These are phyloP conservation scores for Conus betulinus DNA, from an alignment of 1,140 invertebrate genomes.

Conservation along the genomic window DNA sequence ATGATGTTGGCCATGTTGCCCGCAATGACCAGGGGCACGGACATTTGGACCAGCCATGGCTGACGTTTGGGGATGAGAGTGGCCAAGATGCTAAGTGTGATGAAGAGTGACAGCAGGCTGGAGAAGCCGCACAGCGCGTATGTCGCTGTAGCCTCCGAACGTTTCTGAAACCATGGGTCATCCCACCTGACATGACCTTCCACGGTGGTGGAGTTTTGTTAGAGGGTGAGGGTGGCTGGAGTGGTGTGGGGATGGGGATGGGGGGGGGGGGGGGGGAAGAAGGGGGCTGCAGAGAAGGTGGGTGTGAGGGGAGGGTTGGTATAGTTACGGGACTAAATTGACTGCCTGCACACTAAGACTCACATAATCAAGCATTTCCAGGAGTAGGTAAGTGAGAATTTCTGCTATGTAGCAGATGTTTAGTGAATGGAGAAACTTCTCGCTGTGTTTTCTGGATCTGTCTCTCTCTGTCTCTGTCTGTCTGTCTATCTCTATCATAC, in stretches of 20 bases:
- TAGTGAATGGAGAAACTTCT: too few species aligned
- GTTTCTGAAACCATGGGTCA: slow-evolving; percentile 76
- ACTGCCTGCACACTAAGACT: too few species aligned
- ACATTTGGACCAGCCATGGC: slow-evolving; percentile 78
- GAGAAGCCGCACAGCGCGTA: slow-evolving; percentile 98
- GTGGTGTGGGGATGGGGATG: background rate
- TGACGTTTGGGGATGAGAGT: slow-evolving; percentile 82
- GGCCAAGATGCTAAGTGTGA: slow-evolving; percentile 88
- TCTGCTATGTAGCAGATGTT: too few species aligned
- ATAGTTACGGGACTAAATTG: background rate
- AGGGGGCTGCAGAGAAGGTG: background rate
- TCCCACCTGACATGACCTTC: too few species aligned
- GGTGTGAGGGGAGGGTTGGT: background rate
- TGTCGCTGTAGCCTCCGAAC: slow-evolving; percentile 90
- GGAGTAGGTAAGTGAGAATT: too few species aligned
- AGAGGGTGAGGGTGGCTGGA: background rate
- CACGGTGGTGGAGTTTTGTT: too few species aligned
- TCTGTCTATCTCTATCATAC: too few species aligned
- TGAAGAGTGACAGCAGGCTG: slow-evolving; percentile 93
- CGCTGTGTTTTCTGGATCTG: too few species aligned
- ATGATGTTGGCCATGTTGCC: slow-evolving; percentile 90
- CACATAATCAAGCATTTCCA: too few species aligned
- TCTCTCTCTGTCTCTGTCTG: too few species aligned
- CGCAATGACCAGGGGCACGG: too few species aligned
- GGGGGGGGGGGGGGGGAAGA: background rate